Conservation (phyloP, 2,113 vertebrate genomes). For the Panthera uncia region DNA sequence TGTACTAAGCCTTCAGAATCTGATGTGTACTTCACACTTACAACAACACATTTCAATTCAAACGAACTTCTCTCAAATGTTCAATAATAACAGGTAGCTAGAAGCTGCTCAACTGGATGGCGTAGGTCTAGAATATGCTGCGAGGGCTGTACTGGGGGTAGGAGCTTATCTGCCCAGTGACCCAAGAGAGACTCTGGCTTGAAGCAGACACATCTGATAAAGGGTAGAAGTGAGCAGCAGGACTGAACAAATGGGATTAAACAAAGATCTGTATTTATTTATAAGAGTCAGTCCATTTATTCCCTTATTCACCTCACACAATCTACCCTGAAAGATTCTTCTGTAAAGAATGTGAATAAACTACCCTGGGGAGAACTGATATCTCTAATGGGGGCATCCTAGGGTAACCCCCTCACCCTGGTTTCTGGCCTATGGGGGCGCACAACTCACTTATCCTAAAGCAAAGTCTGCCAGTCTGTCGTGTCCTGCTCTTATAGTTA, state of each 20-base stretch:
- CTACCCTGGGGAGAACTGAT: not conserved
- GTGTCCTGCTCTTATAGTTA: not conserved
- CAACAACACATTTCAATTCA: not conserved
- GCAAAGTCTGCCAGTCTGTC: not conserved
- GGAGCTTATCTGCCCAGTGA: not conserved
- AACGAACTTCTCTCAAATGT: not conserved
- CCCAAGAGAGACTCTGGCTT: not conserved
- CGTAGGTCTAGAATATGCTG: not conserved
- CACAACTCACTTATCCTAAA: not conserved
- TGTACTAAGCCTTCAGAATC: not conserved
- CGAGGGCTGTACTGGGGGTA: not conserved
- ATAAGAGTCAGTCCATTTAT: not conserved
- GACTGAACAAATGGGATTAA: not conserved
- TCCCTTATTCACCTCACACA: not conserved
- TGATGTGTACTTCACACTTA: not conserved
- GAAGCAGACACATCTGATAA: not conserved
- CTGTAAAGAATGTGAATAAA: not conserved
- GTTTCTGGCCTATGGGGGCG: not conserved
- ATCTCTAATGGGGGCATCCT: not conserved
- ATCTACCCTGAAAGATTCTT: not conserved
- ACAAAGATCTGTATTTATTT: slow-evolving; percentile 12
- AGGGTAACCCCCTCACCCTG: not conserved
- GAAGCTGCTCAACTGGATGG: not conserved
- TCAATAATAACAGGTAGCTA: not conserved
- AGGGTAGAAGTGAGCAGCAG: not conserved